Base-by-base conservation (phyloP, 2,797 vertebrate species). In the Somateria mollissima region DNA sequence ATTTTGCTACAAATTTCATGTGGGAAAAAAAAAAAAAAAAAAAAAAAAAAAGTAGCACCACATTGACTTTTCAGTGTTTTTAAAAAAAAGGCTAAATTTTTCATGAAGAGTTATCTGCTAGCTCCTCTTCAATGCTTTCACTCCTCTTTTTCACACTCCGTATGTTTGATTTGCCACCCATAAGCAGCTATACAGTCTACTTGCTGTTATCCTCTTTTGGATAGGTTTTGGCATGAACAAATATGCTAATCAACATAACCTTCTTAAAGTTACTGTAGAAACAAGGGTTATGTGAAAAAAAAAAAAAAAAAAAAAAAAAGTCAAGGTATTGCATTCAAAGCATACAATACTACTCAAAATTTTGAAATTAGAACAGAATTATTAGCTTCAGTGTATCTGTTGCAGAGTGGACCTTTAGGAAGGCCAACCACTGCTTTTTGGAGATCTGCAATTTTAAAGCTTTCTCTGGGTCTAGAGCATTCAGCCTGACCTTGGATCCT, bases 91-190 rank as follows among this genome's bases (percentile, higher is more conserved):
- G 28, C 73, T 88, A 62, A 58, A 84, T n/a, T 77, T 80, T 9
- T 0, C 66, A 73, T 54, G 30, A 91, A 53, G 70, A 36, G 10
- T 74, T 89, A 54, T 76, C 37, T 82, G 24, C 49, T 82, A 84
- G 57, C 53, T 95, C 57, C 90, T 88, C 54, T 86, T 86, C 72
- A 92, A 51, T 82, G 67, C 89, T 90, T 92, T 90, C 25, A 32
- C 36, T 84, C 78, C 56, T 83, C 51, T 66, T 94, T 96, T 94
- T 96, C 92, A 69, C 90, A 58, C 53, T 96, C 88, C 94, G 82
- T 96, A 82, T 94, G 87, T 43, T 77, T 86, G 80, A 67, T 92
- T 86, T 95, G 61, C 88, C 92, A 84, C 64, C 25, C 39, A 0
- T 70, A 51, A 2, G 0, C 45, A 84, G 58, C 77, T 82, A 62